These are phyloP conservation scores for Clarias fuscus DNA, from an alignment of 2,797 vertebrate genomes.

Conservation along the genomic window DNA sequence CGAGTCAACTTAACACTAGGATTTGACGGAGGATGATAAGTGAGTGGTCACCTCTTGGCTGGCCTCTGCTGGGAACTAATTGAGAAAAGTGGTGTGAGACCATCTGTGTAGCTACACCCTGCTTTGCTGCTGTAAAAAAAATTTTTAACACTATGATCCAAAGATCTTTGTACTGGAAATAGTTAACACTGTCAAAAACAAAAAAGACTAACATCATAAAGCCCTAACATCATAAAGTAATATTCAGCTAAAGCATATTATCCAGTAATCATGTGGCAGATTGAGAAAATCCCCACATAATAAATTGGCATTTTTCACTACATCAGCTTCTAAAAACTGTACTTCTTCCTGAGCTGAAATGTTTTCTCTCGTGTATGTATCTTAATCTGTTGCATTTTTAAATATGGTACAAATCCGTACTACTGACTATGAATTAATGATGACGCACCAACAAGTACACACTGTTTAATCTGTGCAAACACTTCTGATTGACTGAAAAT, in stretches of 20 bases:
- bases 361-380: neutral
- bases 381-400: neutral
- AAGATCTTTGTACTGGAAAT: neutral
- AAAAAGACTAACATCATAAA: neutral
- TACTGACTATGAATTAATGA: neutral
- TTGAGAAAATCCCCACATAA: neutral
- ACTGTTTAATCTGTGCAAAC: neutral
- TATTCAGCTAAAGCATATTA: neutral
- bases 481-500: neutral
- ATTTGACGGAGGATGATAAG: slow-evolving; percentile 35
- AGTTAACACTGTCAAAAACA: neutral
- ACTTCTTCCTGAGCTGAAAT: neutral
- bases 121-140: neutral
- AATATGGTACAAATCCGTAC: neutral
- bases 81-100: slow-evolving; percentile 50
- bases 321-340: neutral
- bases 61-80: slow-evolving; percentile 50
- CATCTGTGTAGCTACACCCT: slow-evolving; percentile 57
- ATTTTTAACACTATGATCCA: neutral
- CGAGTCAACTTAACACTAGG: slow-evolving; percentile 21
- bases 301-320: neutral
- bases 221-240: neutral
- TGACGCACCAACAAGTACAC: neutral
- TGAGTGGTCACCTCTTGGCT: slow-evolving; percentile 45
- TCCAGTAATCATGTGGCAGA: neutral